phyloP scores from a whole-genome alignment of 2,888 invertebrate species.

The Herminia tarsipennalis region DNA sequence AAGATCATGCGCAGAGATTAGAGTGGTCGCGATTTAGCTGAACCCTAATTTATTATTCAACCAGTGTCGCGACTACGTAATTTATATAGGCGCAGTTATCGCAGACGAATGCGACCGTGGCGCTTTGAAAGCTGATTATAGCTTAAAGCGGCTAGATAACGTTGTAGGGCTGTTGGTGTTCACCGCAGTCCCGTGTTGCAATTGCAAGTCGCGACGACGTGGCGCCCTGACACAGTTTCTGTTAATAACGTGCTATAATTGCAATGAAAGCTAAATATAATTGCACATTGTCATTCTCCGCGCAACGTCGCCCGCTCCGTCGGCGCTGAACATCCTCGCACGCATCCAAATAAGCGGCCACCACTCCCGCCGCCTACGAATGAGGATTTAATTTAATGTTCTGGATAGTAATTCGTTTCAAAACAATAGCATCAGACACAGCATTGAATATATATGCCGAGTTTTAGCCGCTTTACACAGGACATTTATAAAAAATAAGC shows the following conservation, averaged over 20 bases:
- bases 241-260: conserved; percentile 67
- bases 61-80: conserved; percentile 47
- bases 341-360: conserved; percentile 75
- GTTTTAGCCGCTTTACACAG: conserved; percentile 27
- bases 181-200: conserved; percentile 25
- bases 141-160: conserved; percentile 46
- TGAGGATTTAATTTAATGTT: conserved; percentile 70
- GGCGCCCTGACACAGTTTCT: conserved; percentile 68
- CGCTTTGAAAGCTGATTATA: conserved; percentile 50
- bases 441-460: conserved; percentile 43
- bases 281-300: conserved; percentile 72
- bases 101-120: conserved; percentile 51
- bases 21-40: conserved; percentile 40
- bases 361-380: conserved; percentile 71
- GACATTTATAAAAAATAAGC: conserved; percentile 25
- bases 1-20: conserved; percentile 51
- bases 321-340: conserved; percentile 59
- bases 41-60: conserved; percentile 54
- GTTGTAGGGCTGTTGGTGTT: conserved; percentile 38
- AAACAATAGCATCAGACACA: conserved; percentile 56
- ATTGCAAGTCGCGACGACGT: conserved; percentile 10
- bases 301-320: conserved; percentile 57
- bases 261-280: conserved; percentile 73
- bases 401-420: conserved; percentile 63
- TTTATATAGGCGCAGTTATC: conserved; percentile 52